A percentile compares a stretch with the other conserved stretches of the same genome.
Conservation (phyloP, 2,113 vertebrate species). For the Hiodon tergisus region DNA sequence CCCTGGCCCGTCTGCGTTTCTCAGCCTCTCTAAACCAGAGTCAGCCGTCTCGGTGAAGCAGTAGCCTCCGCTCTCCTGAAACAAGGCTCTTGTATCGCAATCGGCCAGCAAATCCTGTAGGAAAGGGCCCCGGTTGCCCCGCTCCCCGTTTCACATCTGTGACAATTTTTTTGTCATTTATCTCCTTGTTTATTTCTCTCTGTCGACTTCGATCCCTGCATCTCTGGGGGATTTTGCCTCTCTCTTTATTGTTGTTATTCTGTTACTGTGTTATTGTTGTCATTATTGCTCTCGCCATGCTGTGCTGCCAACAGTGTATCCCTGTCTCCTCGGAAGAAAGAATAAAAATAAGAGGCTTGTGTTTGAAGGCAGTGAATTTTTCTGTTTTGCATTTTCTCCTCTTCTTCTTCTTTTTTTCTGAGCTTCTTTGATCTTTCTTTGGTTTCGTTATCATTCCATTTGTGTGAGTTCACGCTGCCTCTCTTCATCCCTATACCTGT, state of each 20-base stretch:
- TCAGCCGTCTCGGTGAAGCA: too few relatives aligned
- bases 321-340: constrained; percentile 38
- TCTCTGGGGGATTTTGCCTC: constrained; percentile 24
- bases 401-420: constrained; percentile 56
- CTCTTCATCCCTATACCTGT: constrained; percentile 43
- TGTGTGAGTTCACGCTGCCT: constrained; percentile 69
- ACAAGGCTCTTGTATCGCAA: too few relatives aligned
- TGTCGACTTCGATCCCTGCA: constrained; percentile 3
- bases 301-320: constrained; percentile 43
- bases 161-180: too few relatives aligned
- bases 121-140: too few relatives aligned
- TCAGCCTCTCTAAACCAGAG: too few relatives aligned
- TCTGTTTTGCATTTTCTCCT: constrained; percentile 62
- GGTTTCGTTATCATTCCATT: constrained; percentile 75
- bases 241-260: constrained; percentile 13
- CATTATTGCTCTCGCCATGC: too few relatives aligned
- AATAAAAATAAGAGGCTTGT: constrained; percentile 49
- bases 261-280: too few relatives aligned
- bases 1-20: too few relatives aligned
- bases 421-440: constrained; percentile 74
- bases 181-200: background rate
- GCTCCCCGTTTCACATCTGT: too few relatives aligned
- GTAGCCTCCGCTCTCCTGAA: too few relatives aligned
- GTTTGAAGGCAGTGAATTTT: constrained; percentile 81
- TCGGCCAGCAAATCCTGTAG: too few relatives aligned